These are phyloP conservation scores for Phalacrocorax brasilianus DNA, from an alignment of 2,113 vertebrate genomes.

Conservation along the genomic window DNA sequence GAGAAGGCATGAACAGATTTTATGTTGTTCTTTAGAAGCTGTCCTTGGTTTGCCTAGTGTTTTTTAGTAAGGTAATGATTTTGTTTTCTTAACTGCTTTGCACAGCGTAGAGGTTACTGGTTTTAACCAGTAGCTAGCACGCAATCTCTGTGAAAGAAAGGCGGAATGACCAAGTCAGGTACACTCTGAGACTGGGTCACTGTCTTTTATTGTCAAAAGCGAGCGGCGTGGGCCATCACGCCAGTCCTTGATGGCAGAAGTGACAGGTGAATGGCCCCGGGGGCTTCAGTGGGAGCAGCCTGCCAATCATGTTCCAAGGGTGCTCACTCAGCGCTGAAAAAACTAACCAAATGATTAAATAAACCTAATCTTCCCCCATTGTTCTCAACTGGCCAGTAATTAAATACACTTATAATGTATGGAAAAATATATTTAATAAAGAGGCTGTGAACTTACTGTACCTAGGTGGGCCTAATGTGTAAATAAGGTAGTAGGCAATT, in stretches of 20 bases:
- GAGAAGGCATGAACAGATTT: not conserved
- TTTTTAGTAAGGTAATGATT: not conserved
- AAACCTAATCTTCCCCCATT: not conserved
- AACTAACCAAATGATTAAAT: constrained; percentile 2
- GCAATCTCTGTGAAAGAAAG: not conserved
- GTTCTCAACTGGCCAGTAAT: not conserved
- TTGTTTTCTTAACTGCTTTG: not conserved
- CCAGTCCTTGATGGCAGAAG: not conserved
- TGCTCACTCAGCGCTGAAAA: not conserved
- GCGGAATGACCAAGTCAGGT: not conserved
- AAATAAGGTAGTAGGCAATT: constrained; percentile 54
- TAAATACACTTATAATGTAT: not conserved
- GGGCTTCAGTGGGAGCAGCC: not conserved
- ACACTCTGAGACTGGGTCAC: not conserved
- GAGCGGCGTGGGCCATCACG: not conserved
- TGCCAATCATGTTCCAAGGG: not conserved
- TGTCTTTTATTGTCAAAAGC: not conserved
- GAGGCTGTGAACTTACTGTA: not conserved
- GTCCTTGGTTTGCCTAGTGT: not conserved
- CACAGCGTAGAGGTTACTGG: accelerated
- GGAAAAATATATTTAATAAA: not conserved
- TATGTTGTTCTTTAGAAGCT: not conserved
- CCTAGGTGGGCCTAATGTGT: constrained; percentile 47
- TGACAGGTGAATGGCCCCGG: constrained; percentile 33
- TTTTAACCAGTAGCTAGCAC: not conserved